A percentile compares a stretch with the other conserved stretches of the same genome.
These are phyloP conservation scores for Petrocephalus microphthalmus DNA, from an alignment of 2,113 vertebrate species.

Conservation along the genomic window DNA sequence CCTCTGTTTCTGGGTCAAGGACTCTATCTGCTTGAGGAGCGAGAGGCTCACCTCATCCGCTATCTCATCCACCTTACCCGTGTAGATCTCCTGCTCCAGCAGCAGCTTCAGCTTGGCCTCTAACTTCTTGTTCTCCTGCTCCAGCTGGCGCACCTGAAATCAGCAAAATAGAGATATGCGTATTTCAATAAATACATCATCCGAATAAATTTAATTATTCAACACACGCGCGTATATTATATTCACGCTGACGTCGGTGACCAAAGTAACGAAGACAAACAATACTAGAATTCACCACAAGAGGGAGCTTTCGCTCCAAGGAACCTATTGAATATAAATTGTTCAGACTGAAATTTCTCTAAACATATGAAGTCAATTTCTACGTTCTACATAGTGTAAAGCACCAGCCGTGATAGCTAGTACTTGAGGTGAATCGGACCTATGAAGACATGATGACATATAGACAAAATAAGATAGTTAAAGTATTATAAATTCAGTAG, in stretches of 20 bases:
- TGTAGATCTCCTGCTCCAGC: slow-evolving; percentile 39
- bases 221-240: not conserved
- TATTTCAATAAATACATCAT: not conserved
- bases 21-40: slow-evolving; percentile 36
- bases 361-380: not conserved
- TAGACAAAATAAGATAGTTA: not conserved
- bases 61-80: slow-evolving; percentile 39
- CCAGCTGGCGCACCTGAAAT: slow-evolving; percentile 41
- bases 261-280: not conserved
- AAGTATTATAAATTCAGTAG: not conserved
- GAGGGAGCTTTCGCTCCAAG: not conserved
- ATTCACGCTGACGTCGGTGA: not conserved
- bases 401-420: not conserved
- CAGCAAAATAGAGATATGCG: not conserved
- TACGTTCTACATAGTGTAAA: not conserved
- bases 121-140: slow-evolving; percentile 48
- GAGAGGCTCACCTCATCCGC: slow-evolving; percentile 23
- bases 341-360: not conserved
- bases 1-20: slow-evolving; percentile 31
- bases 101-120: slow-evolving; percentile 41
- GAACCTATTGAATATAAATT: not conserved
- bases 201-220: not conserved
- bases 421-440: not conserved
- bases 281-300: not conserved
- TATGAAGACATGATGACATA: not conserved